A percentile compares a stretch with the other conserved stretches of the same genome.
Evolutionary conservation across 2,888 invertebrate species (phyloP).

Genomic region (Emmelina monodactyla): DNA sequence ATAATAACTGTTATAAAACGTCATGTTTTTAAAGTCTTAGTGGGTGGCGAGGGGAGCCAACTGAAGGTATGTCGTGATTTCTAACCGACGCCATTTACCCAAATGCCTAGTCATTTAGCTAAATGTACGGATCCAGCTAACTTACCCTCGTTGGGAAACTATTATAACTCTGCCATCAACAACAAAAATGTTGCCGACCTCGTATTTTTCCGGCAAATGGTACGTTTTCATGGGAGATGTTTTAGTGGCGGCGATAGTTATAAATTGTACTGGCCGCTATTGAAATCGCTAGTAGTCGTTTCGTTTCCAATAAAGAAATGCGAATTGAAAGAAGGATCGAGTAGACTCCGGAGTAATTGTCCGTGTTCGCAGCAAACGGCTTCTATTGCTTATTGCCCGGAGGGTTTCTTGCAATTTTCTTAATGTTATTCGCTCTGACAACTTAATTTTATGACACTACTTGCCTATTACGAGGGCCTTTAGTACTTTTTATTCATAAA

Average conservation of each 20-base stretch:
- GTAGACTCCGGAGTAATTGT: constrained; percentile 41
- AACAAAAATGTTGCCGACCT: too few species aligned
- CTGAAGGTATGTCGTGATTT: background rate
- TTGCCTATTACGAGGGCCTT: too few species aligned
- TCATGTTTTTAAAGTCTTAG: too few species aligned
- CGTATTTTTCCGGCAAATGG: too few species aligned
- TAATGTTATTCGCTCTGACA: constrained; percentile 42
- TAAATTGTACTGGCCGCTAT: constrained; percentile 12
- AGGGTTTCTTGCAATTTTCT: constrained; percentile 44
- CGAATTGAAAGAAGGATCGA: constrained; percentile 46
- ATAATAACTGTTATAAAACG: too few species aligned
- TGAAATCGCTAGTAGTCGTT: constrained; percentile 33
- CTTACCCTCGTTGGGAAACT: background rate
- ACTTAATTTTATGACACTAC: constrained; percentile 39
- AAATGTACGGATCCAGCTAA: background rate
- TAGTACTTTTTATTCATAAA: too few species aligned
- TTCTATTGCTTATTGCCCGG: constrained; percentile 47
- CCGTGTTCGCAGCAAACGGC: constrained; percentile 43
- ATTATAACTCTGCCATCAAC: too few species aligned
- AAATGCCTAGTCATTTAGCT: constrained; percentile 1
- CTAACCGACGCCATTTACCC: background rate
- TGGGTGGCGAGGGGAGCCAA: too few species aligned
- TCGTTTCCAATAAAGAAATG: constrained; percentile 42
- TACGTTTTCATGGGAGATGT: too few species aligned
- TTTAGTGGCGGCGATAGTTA: background rate